Evolutionary conservation across 2,888 invertebrate species (phyloP).

Genomic region (Orchesellides sinensis): DNA sequence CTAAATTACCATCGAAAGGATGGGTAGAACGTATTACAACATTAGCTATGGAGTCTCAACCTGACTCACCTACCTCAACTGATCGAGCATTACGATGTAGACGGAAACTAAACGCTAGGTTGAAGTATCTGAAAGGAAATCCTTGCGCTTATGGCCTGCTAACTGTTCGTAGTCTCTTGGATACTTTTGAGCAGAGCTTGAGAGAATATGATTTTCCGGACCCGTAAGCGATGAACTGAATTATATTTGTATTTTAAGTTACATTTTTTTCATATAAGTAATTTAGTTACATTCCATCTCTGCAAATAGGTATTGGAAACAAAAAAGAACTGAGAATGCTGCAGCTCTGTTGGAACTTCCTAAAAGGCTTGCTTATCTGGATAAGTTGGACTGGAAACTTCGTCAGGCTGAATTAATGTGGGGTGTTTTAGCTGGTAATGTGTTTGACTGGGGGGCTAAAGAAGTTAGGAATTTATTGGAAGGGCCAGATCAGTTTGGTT

Average conservation of each 20-base stretch:
- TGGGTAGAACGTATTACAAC: conserved; percentile 90
- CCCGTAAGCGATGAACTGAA: conserved; percentile 79
- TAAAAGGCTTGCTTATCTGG: conserved; percentile 83
- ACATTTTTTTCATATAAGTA: not conserved
- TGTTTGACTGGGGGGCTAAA: conserved; percentile 98
- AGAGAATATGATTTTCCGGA: conserved; percentile 95
- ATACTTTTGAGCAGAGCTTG: conserved; percentile 94
- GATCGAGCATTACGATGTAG: conserved; percentile 89
- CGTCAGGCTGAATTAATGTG: conserved; percentile 79
- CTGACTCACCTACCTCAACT: conserved; percentile 85
- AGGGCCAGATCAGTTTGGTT: conserved; percentile 83
- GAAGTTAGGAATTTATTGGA: conserved; percentile 85
- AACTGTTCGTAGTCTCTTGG: conserved; percentile 92
- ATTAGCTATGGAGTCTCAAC: conserved; percentile 88
- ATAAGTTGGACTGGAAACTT: conserved; percentile 80
- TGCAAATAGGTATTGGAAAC: conserved; percentile 78
- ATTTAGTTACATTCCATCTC: not conserved
- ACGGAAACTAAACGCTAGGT: conserved; percentile 87
- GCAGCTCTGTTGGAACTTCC: conserved; percentile 85
- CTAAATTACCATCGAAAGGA: conserved; percentile 75
- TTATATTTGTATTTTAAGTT: not conserved
- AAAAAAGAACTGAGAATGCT: conserved; percentile 92
- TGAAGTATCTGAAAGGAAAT: conserved; percentile 86
- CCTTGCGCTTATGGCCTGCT: conserved; percentile 90
- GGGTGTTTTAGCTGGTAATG: conserved; percentile 88